These are phyloP conservation scores for Ceratotherium simum DNA, from an alignment of 2,113 vertebrate species.

Conservation along the genomic window DNA sequence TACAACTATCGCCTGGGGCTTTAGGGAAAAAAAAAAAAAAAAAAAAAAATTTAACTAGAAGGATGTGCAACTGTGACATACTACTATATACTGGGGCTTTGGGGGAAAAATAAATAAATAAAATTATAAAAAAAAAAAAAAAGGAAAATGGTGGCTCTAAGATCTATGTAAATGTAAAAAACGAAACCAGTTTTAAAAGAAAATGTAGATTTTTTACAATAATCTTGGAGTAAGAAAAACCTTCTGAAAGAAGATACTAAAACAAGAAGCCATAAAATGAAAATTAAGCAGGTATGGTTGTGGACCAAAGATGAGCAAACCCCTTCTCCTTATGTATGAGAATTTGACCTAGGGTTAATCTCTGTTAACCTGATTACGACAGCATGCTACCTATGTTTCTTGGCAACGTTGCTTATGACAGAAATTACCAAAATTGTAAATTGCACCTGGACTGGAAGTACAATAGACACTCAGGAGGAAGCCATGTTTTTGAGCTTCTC, in stretches of 20 bases:
- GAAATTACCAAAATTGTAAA: background rate
- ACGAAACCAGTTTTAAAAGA: background rate
- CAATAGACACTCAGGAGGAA: background rate
- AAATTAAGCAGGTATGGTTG: background rate
- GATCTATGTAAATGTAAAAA: background rate
- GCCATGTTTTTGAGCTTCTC: background rate
- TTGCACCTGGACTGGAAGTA: background rate
- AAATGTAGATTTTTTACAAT: background rate
- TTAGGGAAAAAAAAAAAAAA: no score
- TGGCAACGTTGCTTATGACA: constrained; percentile 20
- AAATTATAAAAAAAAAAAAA: no score
- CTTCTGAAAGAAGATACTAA: constrained; percentile 16
- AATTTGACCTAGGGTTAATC: constrained; percentile 6
- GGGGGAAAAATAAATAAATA: no score
- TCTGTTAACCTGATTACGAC: background rate
- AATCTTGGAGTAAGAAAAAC: background rate
- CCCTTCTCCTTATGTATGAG: background rate
- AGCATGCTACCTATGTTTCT: background rate
- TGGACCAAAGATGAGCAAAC: background rate
- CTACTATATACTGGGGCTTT: no score
- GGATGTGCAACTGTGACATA: no score
- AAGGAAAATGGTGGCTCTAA: constrained; percentile 40
- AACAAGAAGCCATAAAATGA: background rate
- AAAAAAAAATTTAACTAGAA: no score
- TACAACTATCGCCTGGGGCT: no score